A percentile compares a stretch with the other conserved stretches of the same genome.
These are phyloP conservation scores for Volucella zonaria DNA, from an alignment of 2,888 invertebrate genomes.

Conservation along the genomic window DNA sequence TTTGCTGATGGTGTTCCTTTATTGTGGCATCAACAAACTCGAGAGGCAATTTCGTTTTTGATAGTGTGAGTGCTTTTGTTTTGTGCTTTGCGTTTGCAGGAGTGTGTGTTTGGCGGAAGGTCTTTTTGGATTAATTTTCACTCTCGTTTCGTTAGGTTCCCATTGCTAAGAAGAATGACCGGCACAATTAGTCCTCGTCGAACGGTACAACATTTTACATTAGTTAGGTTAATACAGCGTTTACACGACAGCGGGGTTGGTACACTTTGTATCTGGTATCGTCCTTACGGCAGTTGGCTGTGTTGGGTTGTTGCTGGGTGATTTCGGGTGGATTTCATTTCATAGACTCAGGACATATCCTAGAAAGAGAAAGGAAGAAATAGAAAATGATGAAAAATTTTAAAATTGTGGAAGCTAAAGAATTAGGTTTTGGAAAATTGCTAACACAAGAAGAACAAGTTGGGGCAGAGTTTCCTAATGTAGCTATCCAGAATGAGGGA, in stretches of 20 bases:
- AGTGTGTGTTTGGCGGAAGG: conserved; percentile 6
- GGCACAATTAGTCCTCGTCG: conserved; percentile 67
- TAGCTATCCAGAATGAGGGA: too few relatives aligned
- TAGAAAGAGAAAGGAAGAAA: conserved; percentile 22
- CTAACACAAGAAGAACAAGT: too few relatives aligned
- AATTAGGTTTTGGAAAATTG: background rate
- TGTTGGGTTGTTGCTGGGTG: conserved; percentile 27
- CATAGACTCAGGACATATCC: conserved; percentile 36
- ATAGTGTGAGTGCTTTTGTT: background rate
- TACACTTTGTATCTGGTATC: conserved; percentile 2
- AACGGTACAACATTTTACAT: conserved; percentile 68
- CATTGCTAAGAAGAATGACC: conserved; percentile 68
- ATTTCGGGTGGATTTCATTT: conserved; percentile 52
- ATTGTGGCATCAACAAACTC: conserved; percentile 3
- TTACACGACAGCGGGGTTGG: conserved; percentile 80
- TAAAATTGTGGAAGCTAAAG: conserved; percentile 21
- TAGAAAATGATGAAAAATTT: conserved; percentile 14
- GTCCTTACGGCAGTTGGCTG: conserved; percentile 40
- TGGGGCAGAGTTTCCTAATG: too few relatives aligned
- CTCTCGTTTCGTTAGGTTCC: conserved; percentile 46
- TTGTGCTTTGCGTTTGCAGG: too few relatives aligned
- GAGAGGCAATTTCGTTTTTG: background rate
- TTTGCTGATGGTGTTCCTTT: conserved; percentile 7
- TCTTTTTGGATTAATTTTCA: conserved; percentile 54
- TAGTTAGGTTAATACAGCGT: conserved; percentile 69